Conservation (phyloP, 2,113 vertebrate species). For the Fulica atra region DNA sequence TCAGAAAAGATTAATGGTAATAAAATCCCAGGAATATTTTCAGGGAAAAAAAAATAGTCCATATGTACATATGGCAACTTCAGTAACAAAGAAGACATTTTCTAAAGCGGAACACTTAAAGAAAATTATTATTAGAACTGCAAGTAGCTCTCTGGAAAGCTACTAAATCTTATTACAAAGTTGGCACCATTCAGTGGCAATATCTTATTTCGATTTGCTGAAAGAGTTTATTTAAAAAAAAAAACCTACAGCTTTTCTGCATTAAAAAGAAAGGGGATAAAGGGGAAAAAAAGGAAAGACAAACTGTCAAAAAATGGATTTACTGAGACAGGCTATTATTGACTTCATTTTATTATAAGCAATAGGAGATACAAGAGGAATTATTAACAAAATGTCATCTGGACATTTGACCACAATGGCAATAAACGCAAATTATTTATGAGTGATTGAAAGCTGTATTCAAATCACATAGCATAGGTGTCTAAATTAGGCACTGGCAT, state of each 20-base stretch:
- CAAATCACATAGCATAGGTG: not conserved
- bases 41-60: constrained; percentile 39
- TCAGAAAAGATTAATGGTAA: constrained; percentile 96
- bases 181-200: constrained; percentile 2
- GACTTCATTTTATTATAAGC: not conserved
- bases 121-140: constrained; percentile 50
- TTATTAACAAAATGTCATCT: not conserved
- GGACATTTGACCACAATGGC: not conserved
- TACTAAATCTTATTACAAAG: constrained; percentile 47
- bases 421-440: not conserved
- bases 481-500: not conserved
- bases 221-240: not conserved
- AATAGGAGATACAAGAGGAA: not conserved
- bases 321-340: not conserved
- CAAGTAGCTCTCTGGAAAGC: constrained; percentile 37
- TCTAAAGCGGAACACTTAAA: constrained; percentile 46
- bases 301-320: not conserved
- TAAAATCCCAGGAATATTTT: constrained; percentile 79
- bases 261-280: not conserved
- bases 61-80: constrained; percentile 73
- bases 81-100: constrained; percentile 63
- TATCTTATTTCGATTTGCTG: not conserved
- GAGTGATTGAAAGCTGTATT: not conserved
- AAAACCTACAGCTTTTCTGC: not conserved
- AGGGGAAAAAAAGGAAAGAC: not conserved